Evolutionary conservation across 1,140 invertebrate genomes (phyloP).

Genomic region (Vanessa atalanta): DNA sequence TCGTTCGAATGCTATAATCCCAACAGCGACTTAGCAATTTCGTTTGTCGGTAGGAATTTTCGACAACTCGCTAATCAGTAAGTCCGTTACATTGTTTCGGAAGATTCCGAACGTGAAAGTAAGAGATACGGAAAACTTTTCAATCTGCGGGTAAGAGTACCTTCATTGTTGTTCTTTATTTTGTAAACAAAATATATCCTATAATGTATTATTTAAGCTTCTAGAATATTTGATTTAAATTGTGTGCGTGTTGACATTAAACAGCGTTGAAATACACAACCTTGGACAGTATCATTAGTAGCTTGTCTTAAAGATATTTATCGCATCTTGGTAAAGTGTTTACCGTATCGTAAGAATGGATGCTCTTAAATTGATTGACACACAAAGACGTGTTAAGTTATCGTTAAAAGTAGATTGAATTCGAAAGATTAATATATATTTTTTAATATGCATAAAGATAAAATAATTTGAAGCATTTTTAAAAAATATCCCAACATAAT

Average conservation of each 20-base stretch:
- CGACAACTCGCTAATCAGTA: conserved; percentile 9
- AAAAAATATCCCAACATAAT: no score
- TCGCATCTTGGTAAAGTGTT: not conserved
- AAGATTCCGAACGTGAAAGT: conserved; percentile 3
- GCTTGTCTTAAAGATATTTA: not conserved
- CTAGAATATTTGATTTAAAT: no score
- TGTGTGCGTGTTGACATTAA: not conserved
- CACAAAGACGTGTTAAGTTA: not conserved
- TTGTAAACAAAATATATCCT: not conserved
- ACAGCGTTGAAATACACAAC: not conserved
- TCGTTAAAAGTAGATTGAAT: not conserved
- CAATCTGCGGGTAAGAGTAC: not conserved
- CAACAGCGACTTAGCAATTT: not conserved
- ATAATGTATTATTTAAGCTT: no score
- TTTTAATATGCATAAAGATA: no score
- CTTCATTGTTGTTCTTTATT: not conserved
- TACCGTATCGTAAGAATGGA: not conserved
- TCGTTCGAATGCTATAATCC: conserved; percentile 2
- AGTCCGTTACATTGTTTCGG: conserved; percentile 7
- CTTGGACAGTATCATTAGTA: not conserved
- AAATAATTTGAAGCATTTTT: no score
- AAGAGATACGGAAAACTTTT: not conserved
- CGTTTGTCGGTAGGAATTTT: not conserved
- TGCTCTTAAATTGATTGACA: conserved; percentile 7
- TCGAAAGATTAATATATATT: not conserved